These are phyloP conservation scores for Neotragus pygmaeus DNA, from an alignment of 2,113 vertebrate species.

Conservation along the genomic window DNA sequence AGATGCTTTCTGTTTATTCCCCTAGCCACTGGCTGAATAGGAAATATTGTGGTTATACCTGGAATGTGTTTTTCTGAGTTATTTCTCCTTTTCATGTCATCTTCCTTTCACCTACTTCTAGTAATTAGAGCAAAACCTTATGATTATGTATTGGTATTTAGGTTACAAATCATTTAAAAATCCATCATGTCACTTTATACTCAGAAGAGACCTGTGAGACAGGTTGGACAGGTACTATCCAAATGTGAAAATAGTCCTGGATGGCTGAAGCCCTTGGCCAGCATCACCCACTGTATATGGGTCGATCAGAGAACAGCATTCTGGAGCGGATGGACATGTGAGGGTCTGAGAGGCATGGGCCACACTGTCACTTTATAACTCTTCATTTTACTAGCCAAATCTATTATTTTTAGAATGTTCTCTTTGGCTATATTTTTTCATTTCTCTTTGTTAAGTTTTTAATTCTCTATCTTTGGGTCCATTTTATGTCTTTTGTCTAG, in stretches of 20 bases:
- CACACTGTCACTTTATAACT: neutral
- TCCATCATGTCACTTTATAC: neutral
- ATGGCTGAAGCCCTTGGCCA: neutral
- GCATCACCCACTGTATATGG: neutral
- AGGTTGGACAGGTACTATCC: neutral
- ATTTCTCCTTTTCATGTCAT: neutral
- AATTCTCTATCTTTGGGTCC: neutral
- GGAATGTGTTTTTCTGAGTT: neutral
- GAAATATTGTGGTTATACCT: neutral
- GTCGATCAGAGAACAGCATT: neutral
- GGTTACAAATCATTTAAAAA: neutral
- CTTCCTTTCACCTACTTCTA: neutral
- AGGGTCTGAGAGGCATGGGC: neutral
- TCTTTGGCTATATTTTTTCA: neutral
- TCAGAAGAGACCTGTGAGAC: neutral
- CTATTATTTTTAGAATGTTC: neutral
- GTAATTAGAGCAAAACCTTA: neutral
- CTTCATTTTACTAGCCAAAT: neutral
- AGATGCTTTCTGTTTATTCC: neutral
- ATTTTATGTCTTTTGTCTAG: neutral
- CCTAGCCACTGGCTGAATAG: neutral
- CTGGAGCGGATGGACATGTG: accelerated
- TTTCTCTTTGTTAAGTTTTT: neutral
- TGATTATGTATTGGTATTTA: neutral
- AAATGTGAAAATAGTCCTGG: neutral